Evolutionary conservation across 2,113 vertebrate species (phyloP).

Genomic region (Alces alces): DNA sequence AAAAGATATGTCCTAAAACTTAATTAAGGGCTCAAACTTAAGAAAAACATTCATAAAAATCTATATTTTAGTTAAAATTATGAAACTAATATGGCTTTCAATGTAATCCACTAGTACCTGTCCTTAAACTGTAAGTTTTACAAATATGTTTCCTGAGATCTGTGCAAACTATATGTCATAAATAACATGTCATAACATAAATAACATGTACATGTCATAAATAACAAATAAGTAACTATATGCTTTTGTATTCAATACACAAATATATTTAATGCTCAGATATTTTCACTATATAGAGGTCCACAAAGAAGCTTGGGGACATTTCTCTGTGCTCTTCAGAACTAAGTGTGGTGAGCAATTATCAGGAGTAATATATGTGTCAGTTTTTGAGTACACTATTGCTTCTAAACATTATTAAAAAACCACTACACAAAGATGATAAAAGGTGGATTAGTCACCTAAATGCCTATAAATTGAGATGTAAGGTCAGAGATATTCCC

Average conservation of each 20-base stretch:
- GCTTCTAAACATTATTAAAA: constrained; percentile 34
- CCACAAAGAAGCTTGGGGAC: background rate
- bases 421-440: constrained; percentile 11
- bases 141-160: constrained; percentile 25
- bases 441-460: constrained; percentile 31
- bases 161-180: background rate
- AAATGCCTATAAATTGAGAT: background rate
- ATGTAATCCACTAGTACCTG: background rate
- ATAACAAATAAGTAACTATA: background rate
- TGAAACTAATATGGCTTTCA: constrained; percentile 16
- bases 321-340: background rate
- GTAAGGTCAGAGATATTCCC: background rate
- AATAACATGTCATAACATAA: constrained; percentile 19
- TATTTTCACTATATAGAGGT: background rate
- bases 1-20: background rate
- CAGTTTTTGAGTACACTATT: background rate
- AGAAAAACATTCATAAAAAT: constrained; percentile 18
- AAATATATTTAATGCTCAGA: constrained; percentile 5
- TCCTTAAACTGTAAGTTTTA: constrained; percentile 15
- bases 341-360: background rate
- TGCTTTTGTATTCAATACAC: background rate
- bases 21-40: constrained; percentile 1
- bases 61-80: background rate
- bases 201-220: background rate
- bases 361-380: background rate